Conservation (phyloP, 1,140 invertebrate genomes). For the Nixonia krombeini region DNA sequence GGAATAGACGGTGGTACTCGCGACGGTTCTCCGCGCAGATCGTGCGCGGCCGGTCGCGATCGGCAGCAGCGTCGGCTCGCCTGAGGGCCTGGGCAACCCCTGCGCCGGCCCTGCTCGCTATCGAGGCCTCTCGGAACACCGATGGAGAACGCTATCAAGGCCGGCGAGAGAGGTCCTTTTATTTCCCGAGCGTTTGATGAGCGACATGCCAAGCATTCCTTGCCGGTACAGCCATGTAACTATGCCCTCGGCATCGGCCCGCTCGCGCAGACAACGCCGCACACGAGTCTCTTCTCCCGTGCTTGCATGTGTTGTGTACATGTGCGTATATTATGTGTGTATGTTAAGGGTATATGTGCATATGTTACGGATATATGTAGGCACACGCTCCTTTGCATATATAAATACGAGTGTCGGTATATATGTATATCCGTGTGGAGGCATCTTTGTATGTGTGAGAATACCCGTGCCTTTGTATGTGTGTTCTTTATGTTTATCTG, state of each 20-base stretch:
- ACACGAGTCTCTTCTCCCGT: background rate
- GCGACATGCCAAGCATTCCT: constrained; percentile 52
- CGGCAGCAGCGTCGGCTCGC: too few relatives aligned
- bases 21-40: too few relatives aligned
- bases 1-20: too few relatives aligned
- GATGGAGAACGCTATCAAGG: constrained; percentile 43
- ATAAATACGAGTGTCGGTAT: background rate
- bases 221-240: constrained; percentile 46
- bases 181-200: constrained; percentile 52
- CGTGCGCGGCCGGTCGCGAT: too few relatives aligned
- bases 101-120: constrained; percentile 9
- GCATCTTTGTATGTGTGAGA: too few relatives aligned
- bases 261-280: constrained; percentile 17
- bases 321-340: too few relatives aligned
- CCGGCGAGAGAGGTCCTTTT: constrained; percentile 51
- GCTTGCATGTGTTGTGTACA: constrained; percentile 2
- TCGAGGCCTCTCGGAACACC: constrained; percentile 26
- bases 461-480: too few relatives aligned
- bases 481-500: too few relatives aligned
- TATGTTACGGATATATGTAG: too few relatives aligned
- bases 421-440: too few relatives aligned
- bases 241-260: constrained; percentile 35
- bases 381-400: too few relatives aligned
- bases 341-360: too few relatives aligned
- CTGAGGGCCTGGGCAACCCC: constrained; percentile 8